Evolutionary conservation across 1,140 invertebrate species (phyloP), one percentile per base, ranked within the genome.

Genomic region (Trichonephila inaurata): DNA sequence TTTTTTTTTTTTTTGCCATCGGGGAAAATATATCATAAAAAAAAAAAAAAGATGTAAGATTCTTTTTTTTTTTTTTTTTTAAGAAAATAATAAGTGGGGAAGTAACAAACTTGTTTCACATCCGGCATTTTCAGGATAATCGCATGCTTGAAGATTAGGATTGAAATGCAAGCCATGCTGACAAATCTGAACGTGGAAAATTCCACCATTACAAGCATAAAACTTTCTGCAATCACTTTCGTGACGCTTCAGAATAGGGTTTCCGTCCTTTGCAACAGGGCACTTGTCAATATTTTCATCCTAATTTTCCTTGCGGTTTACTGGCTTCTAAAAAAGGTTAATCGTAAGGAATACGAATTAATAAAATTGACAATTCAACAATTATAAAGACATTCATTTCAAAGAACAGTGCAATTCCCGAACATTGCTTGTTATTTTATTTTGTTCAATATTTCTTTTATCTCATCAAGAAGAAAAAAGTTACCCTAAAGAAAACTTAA

Each of bases 91-190:
- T 51, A 51, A 12, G 7, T 12, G 10, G 51, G 0, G 51, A 51
- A 51, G 10, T 10, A 51, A 51, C 51, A 62, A n/a, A 90, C 89
- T 61, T 90, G 24, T 51, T 62, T 81, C 62, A 51, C 94, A 95
- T 60, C 89, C 87, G 21, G 94, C 95, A 69, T 93, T 81, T 21
- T 95, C 86, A 24, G 95, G 95, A 21, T 90, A 94, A 87, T 95
- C 95, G 40, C 95, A 95, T 2, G 94, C 81, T 18, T 81, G 51
- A 18, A 72, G 61, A 33, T 61, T 21, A 4, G 93, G 85, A 81
- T 95, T 95, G 86, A 95, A 95, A 89, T 95, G 94, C 12, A 95
- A 93, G n/a, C 91, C 94, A 14, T 90, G 90, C 2, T 95, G 95
- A 44, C 95, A 95, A 51, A 87, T 92, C 64, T 94, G 94, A 1